Conservation (phyloP, 2,888 invertebrate genomes). For the Polymixis flavicincta region DNA sequence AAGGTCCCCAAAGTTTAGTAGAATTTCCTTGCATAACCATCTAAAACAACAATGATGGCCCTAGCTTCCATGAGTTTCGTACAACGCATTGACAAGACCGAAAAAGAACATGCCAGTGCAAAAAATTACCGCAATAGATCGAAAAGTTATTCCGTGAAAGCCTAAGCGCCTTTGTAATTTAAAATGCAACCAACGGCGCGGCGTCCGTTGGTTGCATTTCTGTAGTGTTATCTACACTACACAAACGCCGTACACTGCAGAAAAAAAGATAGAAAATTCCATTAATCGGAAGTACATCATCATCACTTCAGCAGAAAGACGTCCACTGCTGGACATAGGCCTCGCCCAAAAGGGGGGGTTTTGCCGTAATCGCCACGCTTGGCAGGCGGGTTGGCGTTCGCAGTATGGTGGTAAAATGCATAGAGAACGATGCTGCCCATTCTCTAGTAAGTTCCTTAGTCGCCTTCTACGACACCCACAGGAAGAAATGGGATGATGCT, state of each 20-base stretch:
- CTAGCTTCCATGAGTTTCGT: neutral
- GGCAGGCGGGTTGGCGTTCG: no score
- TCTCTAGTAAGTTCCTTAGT: no score
- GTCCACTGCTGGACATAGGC: no score
- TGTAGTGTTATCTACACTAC: neutral
- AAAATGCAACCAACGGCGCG: constrained; percentile 1
- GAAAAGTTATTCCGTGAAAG: neutral
- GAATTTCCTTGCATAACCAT: neutral
- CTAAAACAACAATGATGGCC: neutral
- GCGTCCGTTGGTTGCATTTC: no score
- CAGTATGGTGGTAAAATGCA: no score
- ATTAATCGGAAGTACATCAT: neutral
- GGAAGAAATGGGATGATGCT: no score
- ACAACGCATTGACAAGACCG: neutral
- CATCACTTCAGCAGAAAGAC: no score
- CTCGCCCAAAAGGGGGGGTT: no score
- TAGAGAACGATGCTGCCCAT: no score
- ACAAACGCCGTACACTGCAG: no score
- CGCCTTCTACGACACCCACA: no score
- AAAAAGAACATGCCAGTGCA: neutral
- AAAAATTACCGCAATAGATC: neutral
- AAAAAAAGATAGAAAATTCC: neutral
- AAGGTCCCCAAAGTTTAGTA: neutral
- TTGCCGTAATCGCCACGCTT: no score
- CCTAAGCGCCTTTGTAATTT: neutral